Conservation (phyloP, 1,140 invertebrate genomes). For the Drosophila lowei region DNA sequence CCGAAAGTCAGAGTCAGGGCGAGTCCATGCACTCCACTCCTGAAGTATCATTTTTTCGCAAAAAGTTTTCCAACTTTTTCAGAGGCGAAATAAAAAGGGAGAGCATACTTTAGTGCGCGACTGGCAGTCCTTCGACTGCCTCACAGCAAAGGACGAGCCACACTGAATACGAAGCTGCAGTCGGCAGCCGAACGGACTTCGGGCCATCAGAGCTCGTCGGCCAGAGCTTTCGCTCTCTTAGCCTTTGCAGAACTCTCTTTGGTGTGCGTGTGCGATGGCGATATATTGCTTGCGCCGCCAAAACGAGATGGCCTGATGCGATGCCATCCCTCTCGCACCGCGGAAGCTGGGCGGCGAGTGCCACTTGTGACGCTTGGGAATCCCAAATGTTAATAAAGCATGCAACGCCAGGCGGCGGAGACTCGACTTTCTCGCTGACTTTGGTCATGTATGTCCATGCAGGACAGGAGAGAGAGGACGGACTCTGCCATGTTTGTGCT, state of each 20-base stretch:
- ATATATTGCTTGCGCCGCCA: constrained; percentile 73
- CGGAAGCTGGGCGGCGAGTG: constrained; percentile 50
- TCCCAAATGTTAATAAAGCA: constrained; percentile 59
- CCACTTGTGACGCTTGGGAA: constrained; percentile 69
- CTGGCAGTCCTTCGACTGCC: constrained; percentile 22
- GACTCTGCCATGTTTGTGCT: constrained; percentile 5
- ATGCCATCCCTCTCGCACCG: constrained; percentile 48
- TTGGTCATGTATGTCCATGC: constrained; percentile 4
- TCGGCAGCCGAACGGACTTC: constrained; percentile 26
- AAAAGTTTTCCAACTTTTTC: constrained; percentile 22
- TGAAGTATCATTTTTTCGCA: constrained; percentile 12
- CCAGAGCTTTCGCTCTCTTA: constrained; percentile 49
- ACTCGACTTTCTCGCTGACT: too few relatives aligned
- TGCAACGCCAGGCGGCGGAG: constrained; percentile 14
- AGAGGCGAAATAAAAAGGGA: background rate
- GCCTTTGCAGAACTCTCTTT: constrained; percentile 58
- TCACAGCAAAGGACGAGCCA: constrained; percentile 13
- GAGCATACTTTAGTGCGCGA: constrained; percentile 33
- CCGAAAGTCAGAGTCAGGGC: constrained; percentile 34
- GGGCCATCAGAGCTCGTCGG: background rate
- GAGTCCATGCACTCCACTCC: background rate
- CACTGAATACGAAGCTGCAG: constrained; percentile 18
- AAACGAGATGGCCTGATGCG: constrained; percentile 18
- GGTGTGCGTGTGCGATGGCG: constrained; percentile 23
- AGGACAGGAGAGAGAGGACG: background rate